phyloP scores from a whole-genome alignment of 2,797 vertebrate species.

The Molossus alvarezi region DNA sequence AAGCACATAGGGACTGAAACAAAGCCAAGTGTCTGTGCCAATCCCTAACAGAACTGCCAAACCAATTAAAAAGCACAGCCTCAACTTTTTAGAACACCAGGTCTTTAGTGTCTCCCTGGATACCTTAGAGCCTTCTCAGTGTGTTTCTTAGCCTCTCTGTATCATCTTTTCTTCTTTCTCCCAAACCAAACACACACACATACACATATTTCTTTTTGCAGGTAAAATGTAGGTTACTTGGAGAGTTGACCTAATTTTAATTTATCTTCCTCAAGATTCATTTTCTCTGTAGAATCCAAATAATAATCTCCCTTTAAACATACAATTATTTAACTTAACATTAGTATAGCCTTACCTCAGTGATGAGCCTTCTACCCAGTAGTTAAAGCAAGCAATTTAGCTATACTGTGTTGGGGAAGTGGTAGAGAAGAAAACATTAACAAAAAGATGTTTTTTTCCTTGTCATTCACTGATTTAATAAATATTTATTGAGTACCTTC shows the following conservation, averaged over 20 bases:
- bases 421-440: neutral
- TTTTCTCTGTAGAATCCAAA: slow-evolving; percentile 37
- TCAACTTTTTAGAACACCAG: neutral
- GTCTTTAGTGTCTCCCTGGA: neutral
- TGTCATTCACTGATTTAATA: neutral
- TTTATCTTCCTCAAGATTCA: slow-evolving; percentile 32
- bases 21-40: neutral
- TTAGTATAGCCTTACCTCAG: neutral
- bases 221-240: slow-evolving; percentile 6
- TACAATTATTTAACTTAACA: slow-evolving; percentile 18
- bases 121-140: neutral
- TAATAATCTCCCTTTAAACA: neutral
- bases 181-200: neutral
- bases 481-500: neutral
- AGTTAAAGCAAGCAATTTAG: neutral
- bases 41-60: neutral
- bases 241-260: neutral
- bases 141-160: neutral
- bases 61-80: neutral
- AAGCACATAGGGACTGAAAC: neutral
- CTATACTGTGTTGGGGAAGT: neutral
- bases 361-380: neutral
- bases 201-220: neutral
- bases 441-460: neutral
- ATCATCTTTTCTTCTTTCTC: neutral